phyloP scores from a whole-genome alignment of 2,888 invertebrate species.

The Drosophila colorata region DNA sequence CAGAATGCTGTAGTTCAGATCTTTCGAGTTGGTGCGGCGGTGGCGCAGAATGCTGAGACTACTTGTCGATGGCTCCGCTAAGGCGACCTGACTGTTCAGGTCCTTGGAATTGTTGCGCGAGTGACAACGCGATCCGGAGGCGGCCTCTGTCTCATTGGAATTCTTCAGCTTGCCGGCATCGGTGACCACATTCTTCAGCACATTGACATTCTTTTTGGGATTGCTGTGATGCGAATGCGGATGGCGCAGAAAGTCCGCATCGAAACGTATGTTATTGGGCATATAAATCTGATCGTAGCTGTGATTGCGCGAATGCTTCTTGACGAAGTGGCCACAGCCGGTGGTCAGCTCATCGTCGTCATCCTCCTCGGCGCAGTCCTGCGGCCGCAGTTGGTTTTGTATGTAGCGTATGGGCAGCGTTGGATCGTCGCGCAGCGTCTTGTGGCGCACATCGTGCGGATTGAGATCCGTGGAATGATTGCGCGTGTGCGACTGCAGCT shows the following conservation, averaged over 20 bases:
- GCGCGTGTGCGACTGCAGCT: slow-evolving; percentile 84
- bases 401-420: slow-evolving; percentile 84
- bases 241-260: slow-evolving; percentile 84
- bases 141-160: slow-evolving; percentile 82
- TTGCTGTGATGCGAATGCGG: slow-evolving; percentile 66
- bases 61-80: slow-evolving; percentile 43
- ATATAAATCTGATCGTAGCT: slow-evolving; percentile 85
- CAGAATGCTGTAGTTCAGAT: slow-evolving; percentile 82
- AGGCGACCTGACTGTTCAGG: slow-evolving; percentile 73
- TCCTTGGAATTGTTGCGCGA: slow-evolving; percentile 87
- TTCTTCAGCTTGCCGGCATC: slow-evolving; percentile 82
- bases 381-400: slow-evolving; percentile 84
- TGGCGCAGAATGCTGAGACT: slow-evolving; percentile 86
- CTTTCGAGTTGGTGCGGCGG: slow-evolving; percentile 88
- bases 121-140: slow-evolving; percentile 82
- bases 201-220: slow-evolving; percentile 83
- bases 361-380: slow-evolving; percentile 76
- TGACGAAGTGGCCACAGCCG: slow-evolving; percentile 83
- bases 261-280: slow-evolving; percentile 85
- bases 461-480: slow-evolving; percentile 85
- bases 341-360: slow-evolving; percentile 83
- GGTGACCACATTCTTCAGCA: slow-evolving; percentile 83
- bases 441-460: slow-evolving; percentile 81
- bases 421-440: slow-evolving; percentile 80
- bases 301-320: slow-evolving; percentile 85